Conservation (phyloP, 2,797 vertebrate species). For the Takifugu rubripes region DNA sequence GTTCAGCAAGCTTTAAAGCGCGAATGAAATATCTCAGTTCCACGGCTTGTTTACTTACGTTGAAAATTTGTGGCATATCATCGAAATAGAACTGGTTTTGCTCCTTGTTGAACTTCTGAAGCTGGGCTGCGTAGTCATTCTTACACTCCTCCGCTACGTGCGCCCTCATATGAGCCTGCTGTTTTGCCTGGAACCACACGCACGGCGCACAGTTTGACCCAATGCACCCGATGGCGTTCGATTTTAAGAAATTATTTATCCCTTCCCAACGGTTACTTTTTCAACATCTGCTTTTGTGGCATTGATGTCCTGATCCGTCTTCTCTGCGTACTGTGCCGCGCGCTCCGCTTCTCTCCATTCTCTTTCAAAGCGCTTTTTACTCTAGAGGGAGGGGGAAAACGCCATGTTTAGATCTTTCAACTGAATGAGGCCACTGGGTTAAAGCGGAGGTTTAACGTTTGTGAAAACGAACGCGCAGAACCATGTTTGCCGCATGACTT, state of each 20-base stretch:
- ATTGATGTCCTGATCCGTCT: constrained; percentile 86
- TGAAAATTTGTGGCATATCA: constrained; percentile 86
- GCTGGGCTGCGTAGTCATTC: constrained; percentile 86
- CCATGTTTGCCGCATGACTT: no score
- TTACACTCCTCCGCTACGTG: constrained; percentile 89
- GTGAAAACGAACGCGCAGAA: no score
- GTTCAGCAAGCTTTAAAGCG: not conserved
- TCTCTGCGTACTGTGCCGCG: constrained; percentile 80
- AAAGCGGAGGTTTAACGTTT: no score
- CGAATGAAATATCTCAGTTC: not conserved
- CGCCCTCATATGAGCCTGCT: constrained; percentile 82
- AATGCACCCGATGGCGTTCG: not conserved
- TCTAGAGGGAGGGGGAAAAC: constrained; percentile 60
- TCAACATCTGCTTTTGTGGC: constrained; percentile 90
- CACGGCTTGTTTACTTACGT: constrained; percentile 70
- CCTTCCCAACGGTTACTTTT: constrained; percentile 69
- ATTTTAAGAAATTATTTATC: not conserved
- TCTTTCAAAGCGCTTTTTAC: constrained; percentile 88
- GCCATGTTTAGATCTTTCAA: constrained; percentile 11
- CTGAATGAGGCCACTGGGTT: not conserved
- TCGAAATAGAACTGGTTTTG: constrained; percentile 86
- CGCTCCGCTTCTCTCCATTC: constrained; percentile 89
- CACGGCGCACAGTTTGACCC: constrained; percentile 19
- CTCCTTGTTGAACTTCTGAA: constrained; percentile 88
- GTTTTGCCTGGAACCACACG: constrained; percentile 79